Base-by-base conservation (phyloP, 1,140 invertebrate genomes). In the Ylistrum balloti region DNA sequence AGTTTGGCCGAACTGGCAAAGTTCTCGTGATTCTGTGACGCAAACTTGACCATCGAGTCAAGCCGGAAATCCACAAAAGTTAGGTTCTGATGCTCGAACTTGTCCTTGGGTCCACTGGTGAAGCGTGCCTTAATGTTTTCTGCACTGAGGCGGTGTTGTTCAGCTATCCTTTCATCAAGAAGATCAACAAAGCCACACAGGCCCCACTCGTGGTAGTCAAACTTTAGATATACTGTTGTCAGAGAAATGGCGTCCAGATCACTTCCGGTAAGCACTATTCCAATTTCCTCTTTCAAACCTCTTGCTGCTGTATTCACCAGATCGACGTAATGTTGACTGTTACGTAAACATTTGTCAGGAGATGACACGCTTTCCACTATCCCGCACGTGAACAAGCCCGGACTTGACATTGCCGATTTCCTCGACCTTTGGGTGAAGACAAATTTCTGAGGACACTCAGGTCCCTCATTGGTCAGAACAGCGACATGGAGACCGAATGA, bases 1-100 rank as follows among this genome's bases (percentile, higher is more conserved):
- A 93, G 89, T 85, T 92, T 93, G 1, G 92, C 91, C 0, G 92
- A 93, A 85, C 92, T 93, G 20, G 92, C 92, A 86, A 93, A 93
- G 34, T 92, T 88, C 22, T 92, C 88, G 33, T 92, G 88, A 38
- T 93, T 91, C 38, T 93, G 87, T 20, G 89, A 91, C 9, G 92
- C 92, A 88, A 93, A 93, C 22, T 91, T 86, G 3, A 89, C 91
- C 92, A 93, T 93, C 0, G 87, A 74, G 33, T 92, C 91, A 11
- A 93, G 48, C 38, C 88, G 38, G 88, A 93, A 93, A 22, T 90
- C 87, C 0, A 92, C 86, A 86, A 89, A 89, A 0, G 48, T 90
- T 3, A 93, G 45, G 17, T 85, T 89, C 33, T 93, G 87, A 35
- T 93, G 92, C 33, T 93, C 92, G 85, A 93, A 93, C 88, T 93